phyloP scores from a whole-genome alignment of 1,140 invertebrate genomes.

The Drosophila sp. region DNA sequence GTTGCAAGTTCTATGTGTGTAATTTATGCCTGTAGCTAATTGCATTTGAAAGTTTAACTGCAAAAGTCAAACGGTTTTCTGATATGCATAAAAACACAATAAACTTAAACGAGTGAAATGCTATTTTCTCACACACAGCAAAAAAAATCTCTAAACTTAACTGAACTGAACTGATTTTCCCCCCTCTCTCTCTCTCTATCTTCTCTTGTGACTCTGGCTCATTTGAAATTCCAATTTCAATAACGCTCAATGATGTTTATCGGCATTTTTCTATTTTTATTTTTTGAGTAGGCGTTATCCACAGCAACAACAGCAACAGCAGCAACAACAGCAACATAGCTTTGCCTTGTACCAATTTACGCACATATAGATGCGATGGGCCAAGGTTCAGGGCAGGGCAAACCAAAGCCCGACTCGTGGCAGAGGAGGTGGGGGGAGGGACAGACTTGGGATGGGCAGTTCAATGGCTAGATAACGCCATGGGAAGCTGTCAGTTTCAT shows the following conservation, averaged over 20 bases:
- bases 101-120: conserved; percentile 49
- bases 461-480: conserved; percentile 57
- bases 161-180: conserved; percentile 35
- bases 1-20: conserved; percentile 57
- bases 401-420: conserved; percentile 26
- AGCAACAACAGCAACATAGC: conserved; percentile 30
- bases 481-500: conserved; percentile 39
- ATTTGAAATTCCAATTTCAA: conserved; percentile 81
- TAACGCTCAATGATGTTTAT: conserved; percentile 81
- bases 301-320: conserved; percentile 32
- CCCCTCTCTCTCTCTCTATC: not conserved
- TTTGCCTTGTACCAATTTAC: conserved; percentile 77
- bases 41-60: conserved; percentile 82
- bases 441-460: conserved; percentile 27
- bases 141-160: conserved; percentile 38
- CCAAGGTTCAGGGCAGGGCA: conserved; percentile 76
- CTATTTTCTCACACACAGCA: conserved; percentile 45
- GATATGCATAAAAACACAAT: conserved; percentile 65
- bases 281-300: conserved; percentile 76
- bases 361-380: conserved; percentile 63
- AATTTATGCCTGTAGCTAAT: conserved; percentile 77
- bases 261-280: conserved; percentile 34
- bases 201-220: conserved; percentile 33
- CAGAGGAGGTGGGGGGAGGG: conserved; percentile 16
- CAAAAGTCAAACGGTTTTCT: conserved; percentile 80